phyloP scores from a whole-genome alignment of 2,113 vertebrate species.

The Cynopterus brachyotis region DNA sequence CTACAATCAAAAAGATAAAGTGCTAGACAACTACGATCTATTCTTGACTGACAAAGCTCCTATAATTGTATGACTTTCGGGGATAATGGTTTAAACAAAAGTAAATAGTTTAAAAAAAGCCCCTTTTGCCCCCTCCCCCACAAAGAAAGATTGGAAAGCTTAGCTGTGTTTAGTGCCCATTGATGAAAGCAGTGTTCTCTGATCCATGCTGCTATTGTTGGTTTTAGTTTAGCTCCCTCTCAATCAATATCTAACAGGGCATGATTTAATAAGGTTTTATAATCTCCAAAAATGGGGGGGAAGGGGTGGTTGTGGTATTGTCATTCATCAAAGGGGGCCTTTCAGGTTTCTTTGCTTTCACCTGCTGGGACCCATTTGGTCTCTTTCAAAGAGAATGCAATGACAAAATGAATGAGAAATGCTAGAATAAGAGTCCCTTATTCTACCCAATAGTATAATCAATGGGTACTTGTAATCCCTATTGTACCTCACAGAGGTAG shows the following conservation, averaged over 20 bases:
- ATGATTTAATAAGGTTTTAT: constrained; percentile 96
- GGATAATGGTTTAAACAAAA: constrained; percentile 76
- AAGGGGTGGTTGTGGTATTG: constrained; percentile 87
- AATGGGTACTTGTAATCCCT: constrained; percentile 93
- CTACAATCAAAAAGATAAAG: constrained; percentile 70
- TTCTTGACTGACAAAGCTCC: constrained; percentile 65
- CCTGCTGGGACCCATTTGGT: constrained; percentile 98
- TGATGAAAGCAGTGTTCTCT: constrained; percentile 82
- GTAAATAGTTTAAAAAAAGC: constrained; percentile 69
- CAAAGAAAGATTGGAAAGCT: constrained; percentile 64
- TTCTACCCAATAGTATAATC: constrained; percentile 91
- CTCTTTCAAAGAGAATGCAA: constrained; percentile 94
- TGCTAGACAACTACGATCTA: constrained; percentile 39
- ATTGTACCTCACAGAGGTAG: constrained; percentile 90
- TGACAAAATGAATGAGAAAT: constrained; percentile 93
- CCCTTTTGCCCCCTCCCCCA: rapidly evolving
- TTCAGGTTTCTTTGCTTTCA: constrained; percentile 98
- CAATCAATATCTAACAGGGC: constrained; percentile 92
- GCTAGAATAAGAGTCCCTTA: constrained; percentile 89
- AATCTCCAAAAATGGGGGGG: constrained; percentile 88
- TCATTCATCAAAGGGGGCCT: constrained; percentile 91
- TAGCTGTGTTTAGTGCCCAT: constrained; percentile 78
- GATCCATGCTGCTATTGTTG: constrained; percentile 90
- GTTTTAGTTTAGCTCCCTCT: constrained; percentile 93
- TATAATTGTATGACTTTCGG: constrained; percentile 76